Evolutionary conservation across 1,140 invertebrate genomes (phyloP).

Genomic region (Platyura marginata): DNA sequence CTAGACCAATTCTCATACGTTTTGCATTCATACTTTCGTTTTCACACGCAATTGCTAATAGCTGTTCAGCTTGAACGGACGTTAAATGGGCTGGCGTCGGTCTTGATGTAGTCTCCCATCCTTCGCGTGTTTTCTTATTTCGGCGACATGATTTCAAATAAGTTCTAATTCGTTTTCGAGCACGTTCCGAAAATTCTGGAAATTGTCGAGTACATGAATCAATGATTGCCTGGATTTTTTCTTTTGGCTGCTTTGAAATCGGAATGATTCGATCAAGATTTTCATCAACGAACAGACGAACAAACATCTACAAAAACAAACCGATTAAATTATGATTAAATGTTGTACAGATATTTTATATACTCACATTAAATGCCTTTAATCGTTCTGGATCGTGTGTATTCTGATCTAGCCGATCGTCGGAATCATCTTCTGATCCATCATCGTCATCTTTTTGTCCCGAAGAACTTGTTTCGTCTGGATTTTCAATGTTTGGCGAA

Average conservation of each 20-base stretch:
- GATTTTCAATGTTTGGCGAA: conserved; percentile 36
- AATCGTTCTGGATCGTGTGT: conserved; percentile 87
- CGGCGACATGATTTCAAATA: conserved; percentile 90
- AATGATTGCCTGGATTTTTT: conserved; percentile 94
- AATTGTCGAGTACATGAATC: conserved; percentile 93
- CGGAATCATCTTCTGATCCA: conserved; percentile 75
- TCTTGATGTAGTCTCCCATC: conserved; percentile 32
- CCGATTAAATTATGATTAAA: too few relatives aligned
- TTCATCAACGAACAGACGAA: conserved; percentile 90
- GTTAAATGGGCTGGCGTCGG: conserved; percentile 93
- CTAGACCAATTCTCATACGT: conserved; percentile 84
- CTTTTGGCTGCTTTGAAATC: conserved; percentile 93
- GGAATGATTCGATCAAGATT: conserved; percentile 91
- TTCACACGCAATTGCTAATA: conserved; percentile 86
- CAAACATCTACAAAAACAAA: conserved; percentile 71
- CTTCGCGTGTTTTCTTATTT: conserved; percentile 79
- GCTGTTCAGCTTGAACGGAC: conserved; percentile 88
- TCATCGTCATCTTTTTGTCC: conserved; percentile 91
- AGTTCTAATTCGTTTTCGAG: conserved; percentile 83
- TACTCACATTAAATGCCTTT: conserved; percentile 90
- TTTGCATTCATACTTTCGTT: conserved; percentile 94
- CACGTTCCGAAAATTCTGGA: conserved; percentile 86
- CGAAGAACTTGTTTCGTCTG: conserved; percentile 80
- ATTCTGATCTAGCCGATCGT: conserved; percentile 71
- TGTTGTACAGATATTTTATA: conserved; percentile 3